These are phyloP conservation scores for Pandion haliaetus DNA, from an alignment of 2,113 vertebrate species.

Conservation along the genomic window DNA sequence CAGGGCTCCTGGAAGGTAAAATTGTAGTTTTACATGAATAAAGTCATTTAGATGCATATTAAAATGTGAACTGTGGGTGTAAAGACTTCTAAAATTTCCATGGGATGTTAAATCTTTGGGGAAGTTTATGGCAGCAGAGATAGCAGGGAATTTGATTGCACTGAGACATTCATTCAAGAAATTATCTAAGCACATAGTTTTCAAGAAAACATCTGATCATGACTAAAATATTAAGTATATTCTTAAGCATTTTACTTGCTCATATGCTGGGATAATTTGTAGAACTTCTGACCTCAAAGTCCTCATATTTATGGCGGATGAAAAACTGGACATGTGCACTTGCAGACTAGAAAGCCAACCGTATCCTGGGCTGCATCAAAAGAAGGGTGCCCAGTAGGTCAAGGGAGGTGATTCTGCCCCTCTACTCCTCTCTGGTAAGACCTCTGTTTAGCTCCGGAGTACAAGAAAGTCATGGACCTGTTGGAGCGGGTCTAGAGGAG, in stretches of 20 bases:
- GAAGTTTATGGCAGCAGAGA: neutral
- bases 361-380: neutral
- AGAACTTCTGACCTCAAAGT: neutral
- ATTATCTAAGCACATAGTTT: neutral
- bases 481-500: neutral
- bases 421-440: neutral
- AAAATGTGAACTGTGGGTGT: neutral
- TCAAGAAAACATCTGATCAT: neutral
- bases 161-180: neutral
- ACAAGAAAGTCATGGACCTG: neutral
- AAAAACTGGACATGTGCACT: neutral
- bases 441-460: accelerated
- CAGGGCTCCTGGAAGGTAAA: neutral
- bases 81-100: neutral
- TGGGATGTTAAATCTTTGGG: neutral
- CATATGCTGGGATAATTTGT: neutral
- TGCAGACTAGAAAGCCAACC: neutral
- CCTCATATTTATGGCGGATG: neutral
- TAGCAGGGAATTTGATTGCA: neutral
- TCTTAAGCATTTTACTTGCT: neutral
- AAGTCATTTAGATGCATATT: neutral
- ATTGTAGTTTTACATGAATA: neutral
- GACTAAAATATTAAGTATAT: neutral
- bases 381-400: accelerated
- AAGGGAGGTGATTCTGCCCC: neutral